Base-by-base conservation (phyloP, 2,797 vertebrate species). In the Sibirionetta formosa region DNA sequence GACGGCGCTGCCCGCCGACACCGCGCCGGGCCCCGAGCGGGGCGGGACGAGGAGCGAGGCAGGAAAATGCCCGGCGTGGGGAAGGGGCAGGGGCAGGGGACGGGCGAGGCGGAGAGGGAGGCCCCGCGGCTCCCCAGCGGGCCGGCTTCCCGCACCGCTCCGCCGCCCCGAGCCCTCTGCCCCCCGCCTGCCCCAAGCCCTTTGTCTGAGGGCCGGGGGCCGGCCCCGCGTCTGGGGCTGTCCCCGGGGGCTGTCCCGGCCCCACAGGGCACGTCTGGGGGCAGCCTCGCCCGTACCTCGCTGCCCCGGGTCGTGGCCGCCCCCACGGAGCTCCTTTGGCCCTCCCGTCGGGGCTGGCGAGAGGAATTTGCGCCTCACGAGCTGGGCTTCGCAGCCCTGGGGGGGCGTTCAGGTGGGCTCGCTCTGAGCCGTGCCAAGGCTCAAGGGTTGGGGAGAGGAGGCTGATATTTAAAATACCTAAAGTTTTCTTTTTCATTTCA, bases 241-340 rank as follows among this genome's bases (percentile, higher is more conserved):
- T 8, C 26, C 50, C 26, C 8, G 27, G 50, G 26, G 50, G 14
- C 50, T 51, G 26, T 27, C 53, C 61, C 1, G 69, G 42, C 44
- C 15, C 54, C 1, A 2, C 54, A 8, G 29, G 24, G 10, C 14
- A 3, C 9, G 24, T 19, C 18, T n/a, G 11, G 23, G 33, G 17
- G 35, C 29, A 1, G 27, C 2, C 26, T 38, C 15, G 5, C 18
- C 11, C 0, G 24, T 19, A 36, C 9, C 24, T 15, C 36, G 14
- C 0, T 12, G n/a, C 18, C 27, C 35, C 1, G 5, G 3, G 31
- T 7, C 17, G 15, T 1, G 38, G 42, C 3, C 5, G 44, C 8
- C 27, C 9, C 2, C 12, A 5, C 35, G 7, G 42, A 14, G 12
- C 11, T 44, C 35, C 27, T 9, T 7, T 12, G n/a, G 22, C 31